These are phyloP conservation scores for Pycnonotus jocosus DNA, from an alignment of 2,113 vertebrate species.

Conservation along the genomic window DNA sequence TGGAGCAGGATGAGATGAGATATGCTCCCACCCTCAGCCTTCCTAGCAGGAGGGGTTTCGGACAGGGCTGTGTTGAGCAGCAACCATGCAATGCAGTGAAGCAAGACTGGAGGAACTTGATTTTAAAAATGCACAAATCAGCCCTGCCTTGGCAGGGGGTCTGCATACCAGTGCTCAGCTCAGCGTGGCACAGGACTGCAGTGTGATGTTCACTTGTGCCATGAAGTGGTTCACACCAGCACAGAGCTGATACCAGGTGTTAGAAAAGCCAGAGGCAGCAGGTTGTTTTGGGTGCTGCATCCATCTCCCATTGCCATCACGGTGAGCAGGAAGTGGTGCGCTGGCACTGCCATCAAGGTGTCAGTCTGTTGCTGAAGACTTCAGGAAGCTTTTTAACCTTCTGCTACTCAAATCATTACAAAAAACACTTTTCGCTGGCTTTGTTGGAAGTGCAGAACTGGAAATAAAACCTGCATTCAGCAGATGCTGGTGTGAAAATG, in stretches of 20 bases:
- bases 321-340: fast-evolving
- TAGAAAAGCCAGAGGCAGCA: not conserved
- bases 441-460: not conserved
- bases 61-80: not conserved
- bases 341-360: not conserved
- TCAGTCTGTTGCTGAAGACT: not conserved
- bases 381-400: not conserved
- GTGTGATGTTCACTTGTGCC: not conserved
- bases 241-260: fast-evolving
- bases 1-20: not conserved
- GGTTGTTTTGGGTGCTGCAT: not conserved
- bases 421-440: not conserved
- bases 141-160: too few species aligned
- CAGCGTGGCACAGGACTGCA: not conserved
- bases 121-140: fast-evolving
- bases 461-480: not conserved
- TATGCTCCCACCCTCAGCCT: not conserved
- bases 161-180: not conserved
- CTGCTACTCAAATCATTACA: not conserved
- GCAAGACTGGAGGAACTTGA: not conserved
- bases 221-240: fast-evolving
- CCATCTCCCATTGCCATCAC: fast-evolving
- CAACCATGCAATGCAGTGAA: fast-evolving
- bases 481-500: not conserved
- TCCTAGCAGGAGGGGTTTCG: not conserved